Percentiles rank a stretch among this genome's conserved stretches.
Evolutionary conservation across 2,113 vertebrate genomes (phyloP).

Genomic region (Corythoichthys haematopterus): DNA sequence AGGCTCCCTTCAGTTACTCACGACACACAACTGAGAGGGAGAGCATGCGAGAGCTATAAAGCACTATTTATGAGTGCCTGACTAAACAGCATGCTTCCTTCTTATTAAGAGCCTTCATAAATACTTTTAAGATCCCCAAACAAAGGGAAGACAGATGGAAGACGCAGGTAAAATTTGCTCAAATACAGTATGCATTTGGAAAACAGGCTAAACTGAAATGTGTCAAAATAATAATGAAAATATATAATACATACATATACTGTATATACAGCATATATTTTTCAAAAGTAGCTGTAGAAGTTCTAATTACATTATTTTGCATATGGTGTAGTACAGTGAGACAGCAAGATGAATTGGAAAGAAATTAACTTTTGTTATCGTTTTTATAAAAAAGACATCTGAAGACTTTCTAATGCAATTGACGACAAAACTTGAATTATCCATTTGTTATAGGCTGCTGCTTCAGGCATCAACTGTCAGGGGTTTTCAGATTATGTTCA

Average conservation of each 20-base stretch:
- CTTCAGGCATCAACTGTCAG: neutral
- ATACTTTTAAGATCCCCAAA: neutral
- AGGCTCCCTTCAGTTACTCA: slow-evolving; percentile 59
- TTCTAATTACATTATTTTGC: neutral
- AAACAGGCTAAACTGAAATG: neutral
- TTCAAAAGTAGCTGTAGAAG: too few relatives aligned
- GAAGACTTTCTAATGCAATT: neutral
- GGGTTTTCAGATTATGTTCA: neutral
- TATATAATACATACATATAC: too few relatives aligned
- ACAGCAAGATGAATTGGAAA: neutral
- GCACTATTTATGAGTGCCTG: slow-evolving; percentile 3
- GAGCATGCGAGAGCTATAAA: slow-evolving; percentile 1
- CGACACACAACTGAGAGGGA: slow-evolving; percentile 35
- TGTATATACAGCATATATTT: too few relatives aligned
- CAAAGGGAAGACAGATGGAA: slow-evolving; percentile 6
- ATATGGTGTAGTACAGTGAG: neutral
- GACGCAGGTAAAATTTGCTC: neutral
- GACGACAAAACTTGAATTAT: neutral
- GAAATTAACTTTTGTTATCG: neutral
- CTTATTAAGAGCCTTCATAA: slow-evolving; percentile 4
- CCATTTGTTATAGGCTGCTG: neutral
- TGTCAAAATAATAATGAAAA: neutral
- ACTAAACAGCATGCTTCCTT: slow-evolving; percentile 10
- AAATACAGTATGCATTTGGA: neutral
- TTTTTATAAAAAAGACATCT: neutral